Percentiles rank a stretch among this genome's conserved stretches.
Evolutionary conservation across 1,140 invertebrate species (phyloP).

Genomic region (Temnothorax curvispinosus): DNA sequence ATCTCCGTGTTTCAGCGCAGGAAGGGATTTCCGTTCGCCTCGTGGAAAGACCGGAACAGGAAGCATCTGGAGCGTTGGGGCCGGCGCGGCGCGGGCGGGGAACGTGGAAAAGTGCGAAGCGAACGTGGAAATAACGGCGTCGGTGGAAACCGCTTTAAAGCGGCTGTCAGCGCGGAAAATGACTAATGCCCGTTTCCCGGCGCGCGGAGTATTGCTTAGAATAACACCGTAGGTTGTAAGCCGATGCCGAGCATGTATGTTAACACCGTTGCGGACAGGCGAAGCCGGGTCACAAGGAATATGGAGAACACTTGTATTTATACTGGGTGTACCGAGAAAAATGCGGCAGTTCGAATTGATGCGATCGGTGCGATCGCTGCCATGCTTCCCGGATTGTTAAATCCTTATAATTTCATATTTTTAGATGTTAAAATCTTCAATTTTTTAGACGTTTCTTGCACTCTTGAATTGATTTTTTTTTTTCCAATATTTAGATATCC

Average conservation of each 20-base stretch:
- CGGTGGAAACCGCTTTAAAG: slow-evolving; percentile 71
- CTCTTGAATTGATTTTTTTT: not conserved
- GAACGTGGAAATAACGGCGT: slow-evolving; percentile 68
- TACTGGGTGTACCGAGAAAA: not conserved
- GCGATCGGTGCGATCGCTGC: not conserved
- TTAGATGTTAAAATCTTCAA: not conserved
- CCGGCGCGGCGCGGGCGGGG: not conserved
- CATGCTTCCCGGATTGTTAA: not conserved
- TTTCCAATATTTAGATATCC: not conserved
- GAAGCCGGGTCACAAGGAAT: slow-evolving; percentile 10
- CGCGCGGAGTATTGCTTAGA: slow-evolving; percentile 64
- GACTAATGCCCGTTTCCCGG: slow-evolving; percentile 72
- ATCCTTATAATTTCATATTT: not conserved
- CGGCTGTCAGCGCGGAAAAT: slow-evolving; percentile 72
- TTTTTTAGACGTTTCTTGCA: not conserved
- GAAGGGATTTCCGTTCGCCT: slow-evolving; percentile 50
- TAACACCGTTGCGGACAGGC: slow-evolving; percentile 44
- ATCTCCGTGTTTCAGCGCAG: slow-evolving; percentile 55
- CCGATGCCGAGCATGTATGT: slow-evolving; percentile 56
- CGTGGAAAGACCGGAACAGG: slow-evolving; percentile 33
- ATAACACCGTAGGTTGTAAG: slow-evolving; percentile 67
- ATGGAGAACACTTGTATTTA: slow-evolving; percentile 15
- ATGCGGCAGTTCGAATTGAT: not conserved
- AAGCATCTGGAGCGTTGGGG: slow-evolving; percentile 42
- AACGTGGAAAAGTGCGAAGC: slow-evolving; percentile 52